Conservation (phyloP, 1,140 invertebrate species). For the Saccostrea cuccullata region DNA sequence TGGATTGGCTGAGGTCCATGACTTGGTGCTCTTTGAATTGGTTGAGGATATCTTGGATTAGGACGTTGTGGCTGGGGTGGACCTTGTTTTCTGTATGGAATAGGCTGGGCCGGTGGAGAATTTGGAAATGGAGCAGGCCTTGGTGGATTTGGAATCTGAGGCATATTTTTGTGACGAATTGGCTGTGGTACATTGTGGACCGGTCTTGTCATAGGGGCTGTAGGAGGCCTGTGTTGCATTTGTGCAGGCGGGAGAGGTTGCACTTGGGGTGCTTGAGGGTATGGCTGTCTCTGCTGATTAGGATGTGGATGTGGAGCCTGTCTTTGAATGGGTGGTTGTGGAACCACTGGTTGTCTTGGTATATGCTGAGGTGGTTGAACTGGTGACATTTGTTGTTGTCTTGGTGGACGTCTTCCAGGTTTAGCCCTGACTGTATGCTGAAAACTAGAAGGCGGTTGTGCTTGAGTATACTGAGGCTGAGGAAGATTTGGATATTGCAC, state of each 20-base stretch:
- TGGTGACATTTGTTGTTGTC: background rate
- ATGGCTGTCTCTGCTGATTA: constrained; percentile 4
- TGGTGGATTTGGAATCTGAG: background rate
- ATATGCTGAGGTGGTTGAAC: background rate
- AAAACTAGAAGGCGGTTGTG: background rate
- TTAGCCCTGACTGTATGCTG: constrained; percentile 11
- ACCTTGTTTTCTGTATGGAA: background rate
- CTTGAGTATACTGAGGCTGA: background rate
- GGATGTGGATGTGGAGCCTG: constrained; percentile 6
- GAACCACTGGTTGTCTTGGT: background rate
- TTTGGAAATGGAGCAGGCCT: background rate
- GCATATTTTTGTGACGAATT: background rate
- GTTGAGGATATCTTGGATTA: background rate
- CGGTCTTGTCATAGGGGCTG: background rate
- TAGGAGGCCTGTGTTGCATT: background rate
- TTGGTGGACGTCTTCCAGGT: background rate
- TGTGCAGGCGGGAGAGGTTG: constrained; percentile 3
- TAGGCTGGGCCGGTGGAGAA: background rate
- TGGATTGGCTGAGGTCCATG: constrained; percentile 1
- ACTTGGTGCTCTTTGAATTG: background rate
- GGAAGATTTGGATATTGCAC: constrained; percentile 1
- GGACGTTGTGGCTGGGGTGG: background rate
- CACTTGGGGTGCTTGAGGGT: background rate
- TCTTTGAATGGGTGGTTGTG: background rate
- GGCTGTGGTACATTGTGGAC: background rate